Conservation (phyloP, 2,113 vertebrate species). For the Eurypyga helias region DNA sequence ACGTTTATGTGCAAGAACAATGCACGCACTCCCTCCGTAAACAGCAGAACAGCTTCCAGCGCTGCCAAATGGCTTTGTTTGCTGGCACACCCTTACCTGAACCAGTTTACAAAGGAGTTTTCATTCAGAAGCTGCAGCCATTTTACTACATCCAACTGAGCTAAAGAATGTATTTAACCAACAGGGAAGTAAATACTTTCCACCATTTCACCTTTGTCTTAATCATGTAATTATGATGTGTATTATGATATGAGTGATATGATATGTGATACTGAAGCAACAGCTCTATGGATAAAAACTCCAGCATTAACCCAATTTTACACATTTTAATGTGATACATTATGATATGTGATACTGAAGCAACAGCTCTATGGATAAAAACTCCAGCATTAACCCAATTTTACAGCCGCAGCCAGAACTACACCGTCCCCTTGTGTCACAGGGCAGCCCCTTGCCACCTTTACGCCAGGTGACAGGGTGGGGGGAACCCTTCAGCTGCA, state of each 20-base stretch:
- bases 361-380: neutral
- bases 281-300: neutral
- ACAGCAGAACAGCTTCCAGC: neutral
- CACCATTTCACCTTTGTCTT: neutral
- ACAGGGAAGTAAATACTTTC: neutral
- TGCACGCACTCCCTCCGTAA: neutral
- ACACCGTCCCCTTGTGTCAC: accelerated
- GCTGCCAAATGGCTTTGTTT: neutral
- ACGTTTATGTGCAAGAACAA: neutral
- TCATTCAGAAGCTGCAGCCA: neutral
- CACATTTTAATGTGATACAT: no score
- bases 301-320: neutral
- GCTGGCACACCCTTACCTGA: neutral
- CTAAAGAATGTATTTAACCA: neutral
- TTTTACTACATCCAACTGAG: neutral
- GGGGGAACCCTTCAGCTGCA: neutral
- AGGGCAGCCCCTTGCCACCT: neutral
- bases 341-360: no score
- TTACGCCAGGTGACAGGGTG: neutral
- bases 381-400: neutral
- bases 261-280: no score
- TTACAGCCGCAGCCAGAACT: neutral
- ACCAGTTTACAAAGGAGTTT: neutral
- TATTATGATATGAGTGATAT: no score
- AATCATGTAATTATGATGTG: neutral